These are phyloP conservation scores for Macropis europaea DNA, from an alignment of 2,888 invertebrate species.

Conservation along the genomic window DNA sequence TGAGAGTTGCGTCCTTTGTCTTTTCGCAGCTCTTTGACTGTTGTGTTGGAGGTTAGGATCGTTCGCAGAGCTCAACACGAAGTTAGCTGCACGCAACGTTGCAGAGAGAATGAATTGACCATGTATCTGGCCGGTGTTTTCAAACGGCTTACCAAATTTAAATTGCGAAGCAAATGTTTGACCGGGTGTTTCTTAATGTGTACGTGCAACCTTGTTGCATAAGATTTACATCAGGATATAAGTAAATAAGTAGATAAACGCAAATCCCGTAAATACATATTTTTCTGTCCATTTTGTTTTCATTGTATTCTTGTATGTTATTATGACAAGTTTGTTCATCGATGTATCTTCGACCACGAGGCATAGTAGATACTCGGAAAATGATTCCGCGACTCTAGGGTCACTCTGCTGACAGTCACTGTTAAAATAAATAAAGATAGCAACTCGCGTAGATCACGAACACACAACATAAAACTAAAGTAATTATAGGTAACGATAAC, in stretches of 20 bases:
- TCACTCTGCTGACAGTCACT: neutral
- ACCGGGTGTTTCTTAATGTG: too few relatives aligned
- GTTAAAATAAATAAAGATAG: constrained; percentile 27
- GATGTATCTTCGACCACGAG: neutral
- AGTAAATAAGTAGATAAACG: constrained; percentile 24
- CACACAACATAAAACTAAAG: neutral
- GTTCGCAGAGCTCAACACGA: neutral
- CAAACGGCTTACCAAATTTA: too few relatives aligned
- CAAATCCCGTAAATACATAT: neutral
- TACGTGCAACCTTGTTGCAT: too few relatives aligned
- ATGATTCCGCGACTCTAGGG: neutral
- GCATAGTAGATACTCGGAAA: neutral
- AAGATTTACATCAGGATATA: neutral
- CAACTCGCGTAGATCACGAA: neutral
- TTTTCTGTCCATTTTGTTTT: neutral
- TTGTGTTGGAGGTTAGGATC: neutral
- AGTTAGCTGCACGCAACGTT: neutral
- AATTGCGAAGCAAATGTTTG: too few relatives aligned
- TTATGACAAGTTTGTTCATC: neutral
- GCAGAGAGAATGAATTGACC: neutral
- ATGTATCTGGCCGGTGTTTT: neutral
- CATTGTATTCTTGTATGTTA: neutral
- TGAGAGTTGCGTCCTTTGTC: constrained; percentile 2
- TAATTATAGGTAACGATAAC: neutral
- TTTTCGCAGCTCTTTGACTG: too few relatives aligned